Conservation (phyloP, 1,140 invertebrate genomes). For the Nasonia vitripennis region DNA sequence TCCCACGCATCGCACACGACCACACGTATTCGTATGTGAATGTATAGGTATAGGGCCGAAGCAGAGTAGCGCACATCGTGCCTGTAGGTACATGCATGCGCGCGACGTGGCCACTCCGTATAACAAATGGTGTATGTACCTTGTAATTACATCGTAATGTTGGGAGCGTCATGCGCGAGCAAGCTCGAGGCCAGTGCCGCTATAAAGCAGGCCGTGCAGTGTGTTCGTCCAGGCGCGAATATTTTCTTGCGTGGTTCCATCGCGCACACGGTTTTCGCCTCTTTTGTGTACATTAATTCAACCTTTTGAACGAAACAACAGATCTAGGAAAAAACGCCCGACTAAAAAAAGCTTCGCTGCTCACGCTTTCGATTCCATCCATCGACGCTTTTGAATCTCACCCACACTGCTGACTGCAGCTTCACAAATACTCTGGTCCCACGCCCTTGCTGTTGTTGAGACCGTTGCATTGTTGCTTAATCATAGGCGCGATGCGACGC, state of each 20-base stretch:
- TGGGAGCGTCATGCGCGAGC: not conserved
- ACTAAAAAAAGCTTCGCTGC: not conserved
- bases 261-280: not conserved
- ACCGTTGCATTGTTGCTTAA: not conserved
- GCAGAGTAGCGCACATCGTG: not conserved
- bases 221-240: not conserved
- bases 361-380: not conserved
- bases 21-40: no score
- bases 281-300: not conserved
- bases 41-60: not conserved
- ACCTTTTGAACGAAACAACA: not conserved
- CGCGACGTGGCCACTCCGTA: not conserved
- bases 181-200: not conserved
- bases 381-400: not conserved
- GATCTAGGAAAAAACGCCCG: not conserved
- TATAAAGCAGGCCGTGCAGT: not conserved
- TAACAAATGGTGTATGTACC: conserved; percentile 24
- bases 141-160: conserved; percentile 43
- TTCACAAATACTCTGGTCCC: not conserved
- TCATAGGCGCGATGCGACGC: not conserved
- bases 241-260: conserved; percentile 14
- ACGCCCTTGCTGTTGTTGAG: not conserved
- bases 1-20: not conserved
- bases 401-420: not conserved
- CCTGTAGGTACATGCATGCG: conserved; percentile 14